These are phyloP conservation scores for Protonibea diacanthus DNA, from an alignment of 2,797 vertebrate species.

Conservation along the genomic window DNA sequence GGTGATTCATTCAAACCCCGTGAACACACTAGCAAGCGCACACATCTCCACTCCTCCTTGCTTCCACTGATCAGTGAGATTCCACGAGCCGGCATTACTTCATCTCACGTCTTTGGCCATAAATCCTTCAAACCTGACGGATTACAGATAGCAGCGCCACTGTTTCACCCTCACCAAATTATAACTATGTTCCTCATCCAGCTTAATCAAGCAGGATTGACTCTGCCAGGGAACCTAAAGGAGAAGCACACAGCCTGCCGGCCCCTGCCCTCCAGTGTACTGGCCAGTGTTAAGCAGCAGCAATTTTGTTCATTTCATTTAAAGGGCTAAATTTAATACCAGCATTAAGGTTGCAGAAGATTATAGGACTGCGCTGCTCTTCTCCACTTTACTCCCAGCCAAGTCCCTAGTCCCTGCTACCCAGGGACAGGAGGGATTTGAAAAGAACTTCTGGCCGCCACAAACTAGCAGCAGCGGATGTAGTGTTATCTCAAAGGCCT, in stretches of 20 bases:
- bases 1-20: constrained; percentile 56
- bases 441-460: constrained; percentile 57
- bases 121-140: constrained; percentile 66
- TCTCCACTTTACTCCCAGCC: constrained; percentile 54
- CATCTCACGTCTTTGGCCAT: constrained; percentile 40
- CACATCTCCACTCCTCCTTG: constrained; percentile 16
- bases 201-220: constrained; percentile 51
- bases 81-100: constrained; percentile 50
- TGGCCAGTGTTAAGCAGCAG: constrained; percentile 53
- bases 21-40: constrained; percentile 5
- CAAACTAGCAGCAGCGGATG: constrained; percentile 54
- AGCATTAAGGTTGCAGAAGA: constrained; percentile 73
- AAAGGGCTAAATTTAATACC: constrained; percentile 70
- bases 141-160: constrained; percentile 50
- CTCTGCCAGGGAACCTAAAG: constrained; percentile 52
- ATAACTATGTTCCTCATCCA: constrained; percentile 43
- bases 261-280: constrained; percentile 53
- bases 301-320: constrained; percentile 74
- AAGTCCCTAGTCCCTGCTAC: constrained; percentile 54
- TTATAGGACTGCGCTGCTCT: constrained; percentile 62
- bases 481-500: constrained; percentile 77
- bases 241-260: constrained; percentile 32
- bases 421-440: constrained; percentile 63
- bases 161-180: constrained; percentile 49
- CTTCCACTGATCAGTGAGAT: constrained; percentile 53